phyloP scores from a whole-genome alignment of 2,888 invertebrate species.

The Merodon equestris region DNA sequence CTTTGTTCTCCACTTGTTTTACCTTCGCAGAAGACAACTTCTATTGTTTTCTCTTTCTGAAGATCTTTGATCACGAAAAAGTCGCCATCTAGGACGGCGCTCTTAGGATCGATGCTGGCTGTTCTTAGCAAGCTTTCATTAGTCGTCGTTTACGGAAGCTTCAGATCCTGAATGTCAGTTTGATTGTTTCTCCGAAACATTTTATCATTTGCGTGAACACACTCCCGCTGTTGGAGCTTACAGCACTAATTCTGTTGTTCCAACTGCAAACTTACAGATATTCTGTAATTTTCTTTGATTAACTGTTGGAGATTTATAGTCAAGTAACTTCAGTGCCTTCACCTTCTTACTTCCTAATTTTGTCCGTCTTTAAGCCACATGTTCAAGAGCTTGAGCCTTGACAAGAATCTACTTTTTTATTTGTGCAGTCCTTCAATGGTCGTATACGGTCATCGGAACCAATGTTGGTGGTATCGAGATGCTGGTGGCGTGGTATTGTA shows the following conservation, averaged over 20 bases:
- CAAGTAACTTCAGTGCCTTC: neutral
- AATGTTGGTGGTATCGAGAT: neutral
- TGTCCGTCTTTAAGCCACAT: neutral
- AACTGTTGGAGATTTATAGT: neutral
- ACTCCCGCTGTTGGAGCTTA: neutral
- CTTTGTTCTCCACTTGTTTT: too few relatives aligned
- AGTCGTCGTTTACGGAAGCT: neutral
- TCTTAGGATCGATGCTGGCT: neutral
- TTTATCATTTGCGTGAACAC: slow-evolving; percentile 6
- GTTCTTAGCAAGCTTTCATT: neutral
- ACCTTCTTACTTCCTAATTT: too few relatives aligned
- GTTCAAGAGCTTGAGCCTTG: neutral
- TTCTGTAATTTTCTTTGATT: neutral
- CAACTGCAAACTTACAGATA: neutral
- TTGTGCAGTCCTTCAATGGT: neutral
- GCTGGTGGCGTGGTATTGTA: neutral
- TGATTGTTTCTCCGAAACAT: slow-evolving; percentile 1
- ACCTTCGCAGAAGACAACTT: too few relatives aligned
- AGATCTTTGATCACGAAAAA: neutral
- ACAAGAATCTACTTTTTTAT: slow-evolving; percentile 9
- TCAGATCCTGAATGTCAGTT: neutral
- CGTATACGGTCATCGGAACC: slow-evolving; percentile 3
- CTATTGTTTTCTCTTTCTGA: too few relatives aligned
- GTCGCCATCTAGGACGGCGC: neutral
- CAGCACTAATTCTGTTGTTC: neutral